Evolutionary conservation across 2,888 invertebrate genomes (phyloP).

Genomic region (Phortica okadai): DNA sequence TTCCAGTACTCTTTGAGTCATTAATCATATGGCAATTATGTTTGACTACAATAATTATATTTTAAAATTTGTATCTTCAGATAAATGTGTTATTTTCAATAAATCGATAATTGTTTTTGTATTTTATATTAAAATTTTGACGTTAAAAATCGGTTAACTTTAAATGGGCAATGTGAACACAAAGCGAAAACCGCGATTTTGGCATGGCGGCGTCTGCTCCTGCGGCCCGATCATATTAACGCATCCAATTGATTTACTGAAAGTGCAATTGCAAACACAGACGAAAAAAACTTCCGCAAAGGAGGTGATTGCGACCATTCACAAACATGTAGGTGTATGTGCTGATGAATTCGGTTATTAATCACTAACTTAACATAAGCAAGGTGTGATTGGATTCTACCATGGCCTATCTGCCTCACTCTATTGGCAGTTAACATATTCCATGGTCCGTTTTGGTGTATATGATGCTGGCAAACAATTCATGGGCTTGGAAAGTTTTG

Average conservation of each 20-base stretch:
- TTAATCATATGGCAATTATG: no score
- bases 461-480: constrained; percentile 6
- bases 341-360: no score
- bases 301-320: neutral
- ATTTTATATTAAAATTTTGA: neutral
- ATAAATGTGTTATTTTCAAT: no score
- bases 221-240: neutral
- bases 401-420: constrained; percentile 7
- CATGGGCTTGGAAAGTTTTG: neutral
- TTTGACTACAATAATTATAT: no score
- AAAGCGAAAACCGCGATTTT: neutral
- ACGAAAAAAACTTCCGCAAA: neutral
- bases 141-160: neutral
- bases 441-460: neutral
- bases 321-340: neutral
- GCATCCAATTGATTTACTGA: constrained; percentile 14
- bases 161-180: constrained; percentile 22
- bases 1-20: no score
- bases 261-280: constrained; percentile 18
- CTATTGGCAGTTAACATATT: constrained; percentile 5
- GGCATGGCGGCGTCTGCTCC: constrained; percentile 8
- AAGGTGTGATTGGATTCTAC: neutral
- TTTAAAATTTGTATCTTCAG: no score
- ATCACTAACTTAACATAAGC: neutral
- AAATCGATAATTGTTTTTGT: neutral